Conservation (phyloP, 2,113 vertebrate genomes). For the Ivindomyrus marchei region DNA sequence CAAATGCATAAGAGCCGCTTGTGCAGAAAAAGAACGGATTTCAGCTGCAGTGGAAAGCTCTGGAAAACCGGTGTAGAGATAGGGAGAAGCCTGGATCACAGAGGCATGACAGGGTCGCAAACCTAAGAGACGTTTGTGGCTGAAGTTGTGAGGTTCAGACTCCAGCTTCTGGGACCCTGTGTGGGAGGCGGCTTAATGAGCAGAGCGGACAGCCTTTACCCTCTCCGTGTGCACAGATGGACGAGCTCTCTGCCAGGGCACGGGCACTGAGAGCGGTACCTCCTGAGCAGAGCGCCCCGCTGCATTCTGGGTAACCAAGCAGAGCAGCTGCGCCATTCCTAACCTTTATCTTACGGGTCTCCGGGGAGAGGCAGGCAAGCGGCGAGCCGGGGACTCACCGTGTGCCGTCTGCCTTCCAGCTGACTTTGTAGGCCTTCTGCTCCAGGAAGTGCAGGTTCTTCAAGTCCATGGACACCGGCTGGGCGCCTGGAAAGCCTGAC, state of each 20-base stretch:
- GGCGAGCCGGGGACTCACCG: conserved; percentile 65
- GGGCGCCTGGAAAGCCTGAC: conserved; percentile 92
- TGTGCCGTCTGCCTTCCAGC: conserved; percentile 98
- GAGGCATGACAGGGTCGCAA: background rate
- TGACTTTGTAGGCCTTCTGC: conserved; percentile 95
- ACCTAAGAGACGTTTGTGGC: background rate
- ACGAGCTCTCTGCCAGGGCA: background rate
- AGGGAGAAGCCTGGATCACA: background rate
- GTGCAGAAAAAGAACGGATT: background rate
- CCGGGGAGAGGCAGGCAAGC: background rate
- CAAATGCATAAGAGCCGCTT: background rate
- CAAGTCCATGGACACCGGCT: conserved; percentile 96
- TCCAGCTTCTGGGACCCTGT: background rate
- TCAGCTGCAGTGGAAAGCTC: background rate
- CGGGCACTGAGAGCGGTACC: background rate
- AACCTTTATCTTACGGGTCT: background rate
- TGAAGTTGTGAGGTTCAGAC: background rate
- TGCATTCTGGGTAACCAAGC: background rate
- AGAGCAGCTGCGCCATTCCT: background rate
- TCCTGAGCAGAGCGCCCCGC: background rate
- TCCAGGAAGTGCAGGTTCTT: conserved; percentile 87
- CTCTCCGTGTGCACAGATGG: background rate
- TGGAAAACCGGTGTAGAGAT: background rate
- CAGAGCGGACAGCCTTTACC: background rate
- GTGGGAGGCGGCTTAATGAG: background rate